phyloP scores from a whole-genome alignment of 2,113 vertebrate genomes.

The Trochalopteron elliotii region DNA sequence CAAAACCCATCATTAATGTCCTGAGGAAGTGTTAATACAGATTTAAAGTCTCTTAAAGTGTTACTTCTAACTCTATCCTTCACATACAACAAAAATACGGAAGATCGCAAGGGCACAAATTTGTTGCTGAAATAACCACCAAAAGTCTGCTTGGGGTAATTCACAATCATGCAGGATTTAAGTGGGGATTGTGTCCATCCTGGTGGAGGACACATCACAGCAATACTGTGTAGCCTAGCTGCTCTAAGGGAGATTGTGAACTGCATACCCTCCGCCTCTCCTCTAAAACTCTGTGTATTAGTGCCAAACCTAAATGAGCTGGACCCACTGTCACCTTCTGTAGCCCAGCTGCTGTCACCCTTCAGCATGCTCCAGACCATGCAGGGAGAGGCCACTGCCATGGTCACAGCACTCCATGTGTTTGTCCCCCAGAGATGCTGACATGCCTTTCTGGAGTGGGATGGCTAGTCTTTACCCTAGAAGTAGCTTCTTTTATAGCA shows the following conservation, averaged over 20 bases:
- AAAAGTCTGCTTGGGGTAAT: neutral
- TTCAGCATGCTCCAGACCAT: neutral
- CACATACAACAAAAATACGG: neutral
- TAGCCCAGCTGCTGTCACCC: neutral
- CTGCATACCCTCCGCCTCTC: neutral
- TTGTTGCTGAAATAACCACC: neutral
- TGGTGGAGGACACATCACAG: neutral
- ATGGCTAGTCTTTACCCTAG: neutral
- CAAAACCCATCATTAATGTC: neutral
- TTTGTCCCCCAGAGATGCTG: neutral
- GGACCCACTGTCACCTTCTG: neutral
- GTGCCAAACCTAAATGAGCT: neutral
- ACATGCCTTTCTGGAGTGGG: neutral
- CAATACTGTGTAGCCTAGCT: neutral
- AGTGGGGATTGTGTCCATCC: neutral
- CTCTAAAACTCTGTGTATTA: neutral
- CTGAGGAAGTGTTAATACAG: neutral
- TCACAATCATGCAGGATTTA: neutral
- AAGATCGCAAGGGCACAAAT: neutral
- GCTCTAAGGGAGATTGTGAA: neutral
- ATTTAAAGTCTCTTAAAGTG: neutral
- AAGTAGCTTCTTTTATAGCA: neutral
- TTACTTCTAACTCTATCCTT: neutral
- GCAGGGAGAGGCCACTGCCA: fast-evolving
- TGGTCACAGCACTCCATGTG: fast-evolving